Conservation (phyloP, 1,140 invertebrate genomes). For the Neoseiulus cucumeris region DNA sequence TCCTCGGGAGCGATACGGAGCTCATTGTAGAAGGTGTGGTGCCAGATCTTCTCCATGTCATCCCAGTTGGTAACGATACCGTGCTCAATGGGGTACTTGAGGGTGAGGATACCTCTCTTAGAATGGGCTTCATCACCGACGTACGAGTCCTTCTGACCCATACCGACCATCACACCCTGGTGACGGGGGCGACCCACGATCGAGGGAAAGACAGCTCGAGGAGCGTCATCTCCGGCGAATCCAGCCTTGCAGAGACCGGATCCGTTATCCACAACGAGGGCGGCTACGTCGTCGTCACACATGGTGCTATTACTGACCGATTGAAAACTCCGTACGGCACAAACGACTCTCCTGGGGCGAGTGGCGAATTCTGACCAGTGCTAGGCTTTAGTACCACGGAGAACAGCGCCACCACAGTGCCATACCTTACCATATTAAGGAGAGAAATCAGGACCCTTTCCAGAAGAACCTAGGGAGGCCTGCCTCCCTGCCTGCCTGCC, state of each 20-base stretch:
- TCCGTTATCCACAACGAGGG: constrained; percentile 41
- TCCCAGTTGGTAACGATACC: constrained; percentile 39
- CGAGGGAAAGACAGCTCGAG: constrained; percentile 41
- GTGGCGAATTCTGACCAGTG: background rate
- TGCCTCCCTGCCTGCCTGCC: too few species aligned
- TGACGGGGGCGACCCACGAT: constrained; percentile 41
- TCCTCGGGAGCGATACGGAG: constrained; percentile 80
- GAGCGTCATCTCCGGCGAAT: constrained; percentile 43
- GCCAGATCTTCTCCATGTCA: constrained; percentile 43
- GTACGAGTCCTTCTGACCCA: constrained; percentile 65
- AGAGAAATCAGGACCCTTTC: background rate
- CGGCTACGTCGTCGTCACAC: constrained; percentile 43
- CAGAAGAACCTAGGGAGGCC: too few species aligned
- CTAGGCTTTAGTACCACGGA: constrained; percentile 6
- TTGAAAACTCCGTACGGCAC: background rate
- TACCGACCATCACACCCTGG: constrained; percentile 57
- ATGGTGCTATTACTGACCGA: constrained; percentile 28
- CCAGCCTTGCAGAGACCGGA: constrained; percentile 44
- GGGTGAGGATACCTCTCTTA: constrained; percentile 44
- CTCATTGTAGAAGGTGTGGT: constrained; percentile 50
- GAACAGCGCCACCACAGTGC: background rate
- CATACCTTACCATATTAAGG: constrained; percentile 12
- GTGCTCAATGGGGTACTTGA: constrained; percentile 39
- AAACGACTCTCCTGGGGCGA: constrained; percentile 11
- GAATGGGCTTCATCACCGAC: constrained; percentile 78